These are phyloP conservation scores for Stegodyphus dumicola DNA, from an alignment of 1,140 invertebrate species.

Conservation along the genomic window DNA sequence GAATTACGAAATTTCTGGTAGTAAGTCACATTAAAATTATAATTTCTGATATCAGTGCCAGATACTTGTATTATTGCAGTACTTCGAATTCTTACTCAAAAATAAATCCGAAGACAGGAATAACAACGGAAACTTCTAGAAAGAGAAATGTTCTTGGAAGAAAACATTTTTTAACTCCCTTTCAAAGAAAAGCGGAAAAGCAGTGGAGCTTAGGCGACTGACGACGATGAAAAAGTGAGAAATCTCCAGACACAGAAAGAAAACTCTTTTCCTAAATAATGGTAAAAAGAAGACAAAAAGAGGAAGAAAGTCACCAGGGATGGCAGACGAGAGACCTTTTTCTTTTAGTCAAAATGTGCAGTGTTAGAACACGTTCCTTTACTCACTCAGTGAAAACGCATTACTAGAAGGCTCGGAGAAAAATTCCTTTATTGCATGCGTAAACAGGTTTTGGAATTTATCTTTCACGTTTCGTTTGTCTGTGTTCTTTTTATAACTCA, in stretches of 20 bases:
- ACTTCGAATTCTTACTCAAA: too few relatives aligned
- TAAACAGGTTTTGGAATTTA: too few relatives aligned
- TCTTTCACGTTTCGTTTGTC: background rate
- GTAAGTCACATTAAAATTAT: too few relatives aligned
- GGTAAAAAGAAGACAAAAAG: constrained; percentile 18
- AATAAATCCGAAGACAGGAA: too few relatives aligned
- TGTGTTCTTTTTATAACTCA: background rate
- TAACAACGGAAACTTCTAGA: background rate
- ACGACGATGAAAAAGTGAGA: background rate
- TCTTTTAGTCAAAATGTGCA: too few relatives aligned
- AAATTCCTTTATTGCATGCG: too few relatives aligned
- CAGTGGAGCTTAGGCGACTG: background rate
- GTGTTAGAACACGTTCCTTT: too few relatives aligned
- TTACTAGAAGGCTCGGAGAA: too few relatives aligned
- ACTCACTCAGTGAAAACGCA: background rate
- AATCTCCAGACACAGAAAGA: background rate
- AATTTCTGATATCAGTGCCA: too few relatives aligned
- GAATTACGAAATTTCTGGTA: too few relatives aligned
- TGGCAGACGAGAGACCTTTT: background rate
- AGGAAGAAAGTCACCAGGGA: background rate
- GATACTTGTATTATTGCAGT: too few relatives aligned
- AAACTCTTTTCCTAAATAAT: constrained; percentile 26
- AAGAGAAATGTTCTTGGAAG: constrained; percentile 50
- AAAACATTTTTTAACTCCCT: constrained; percentile 32
- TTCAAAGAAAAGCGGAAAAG: constrained; percentile 9